Evolutionary conservation across 2,113 vertebrate genomes (phyloP).

Genomic region (Tragelaphus scriptus): DNA sequence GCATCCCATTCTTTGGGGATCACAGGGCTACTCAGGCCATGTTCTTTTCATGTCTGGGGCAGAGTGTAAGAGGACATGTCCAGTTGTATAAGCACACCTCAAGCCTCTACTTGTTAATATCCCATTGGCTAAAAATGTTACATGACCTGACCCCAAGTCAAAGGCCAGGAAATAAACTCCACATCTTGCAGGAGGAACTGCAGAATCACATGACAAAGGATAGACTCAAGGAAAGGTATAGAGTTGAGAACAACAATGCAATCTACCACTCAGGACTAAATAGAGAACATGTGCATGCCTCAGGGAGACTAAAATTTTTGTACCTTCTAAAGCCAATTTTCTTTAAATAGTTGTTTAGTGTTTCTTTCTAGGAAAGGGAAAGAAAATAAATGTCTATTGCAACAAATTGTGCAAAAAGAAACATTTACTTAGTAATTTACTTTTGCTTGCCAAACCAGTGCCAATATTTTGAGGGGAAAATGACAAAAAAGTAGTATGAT

Average conservation of each 20-base stretch:
- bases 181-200: neutral
- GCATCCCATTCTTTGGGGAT: neutral
- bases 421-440: neutral
- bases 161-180: neutral
- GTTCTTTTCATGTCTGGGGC: neutral
- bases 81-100: no score
- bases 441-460: neutral
- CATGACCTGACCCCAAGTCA: neutral
- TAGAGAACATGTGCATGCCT: neutral
- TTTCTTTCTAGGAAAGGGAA: neutral
- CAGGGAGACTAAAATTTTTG: neutral
- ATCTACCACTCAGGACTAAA: neutral
- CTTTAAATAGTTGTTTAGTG: neutral
- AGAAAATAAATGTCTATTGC: neutral
- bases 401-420: constrained; percentile 9
- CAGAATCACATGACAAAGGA: neutral
- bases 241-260: neutral
- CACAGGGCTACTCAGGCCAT: neutral
- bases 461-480: neutral
- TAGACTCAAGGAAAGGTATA: neutral
- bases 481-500: neutral
- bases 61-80: neutral
- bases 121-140: neutral
- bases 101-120: neutral
- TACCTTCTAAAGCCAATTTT: neutral